Evolutionary conservation across 2,888 invertebrate species (phyloP).

Genomic region (Tipula confusa): DNA sequence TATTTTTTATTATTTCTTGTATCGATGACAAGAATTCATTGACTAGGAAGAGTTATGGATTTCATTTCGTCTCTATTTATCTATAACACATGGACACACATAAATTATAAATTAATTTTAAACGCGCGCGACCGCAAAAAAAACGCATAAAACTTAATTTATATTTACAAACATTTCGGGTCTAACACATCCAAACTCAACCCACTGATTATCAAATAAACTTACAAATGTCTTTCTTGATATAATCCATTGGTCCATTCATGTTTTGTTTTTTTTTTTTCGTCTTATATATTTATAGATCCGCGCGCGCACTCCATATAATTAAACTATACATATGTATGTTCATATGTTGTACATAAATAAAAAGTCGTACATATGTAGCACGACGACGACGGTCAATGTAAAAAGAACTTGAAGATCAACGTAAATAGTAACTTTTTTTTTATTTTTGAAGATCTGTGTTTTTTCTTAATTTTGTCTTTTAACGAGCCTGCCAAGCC

Average conservation of each 20-base stretch:
- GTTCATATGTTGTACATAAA: neutral
- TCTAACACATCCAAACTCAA: neutral
- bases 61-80: neutral
- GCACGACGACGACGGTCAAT: neutral
- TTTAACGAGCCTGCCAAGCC: slow-evolving; percentile 25
- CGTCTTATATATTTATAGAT: neutral
- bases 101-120: too few species aligned
- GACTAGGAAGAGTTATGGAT: neutral
- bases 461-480: neutral
- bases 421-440: slow-evolving; percentile 20
- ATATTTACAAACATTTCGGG: slow-evolving; percentile 1
- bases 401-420: neutral
- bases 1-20: neutral
- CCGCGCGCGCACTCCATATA: slow-evolving; percentile 16
- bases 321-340: slow-evolving; percentile 12
- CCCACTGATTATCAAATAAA: neutral
- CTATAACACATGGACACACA: neutral
- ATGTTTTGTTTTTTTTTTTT: neutral
- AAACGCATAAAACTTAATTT: neutral
- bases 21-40: neutral
- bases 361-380: neutral
- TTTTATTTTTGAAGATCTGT: neutral
- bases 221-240: neutral
- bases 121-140: neutral
- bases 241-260: slow-evolving; percentile 25